These are phyloP conservation scores for Pteronotus mesoamericanus DNA, from an alignment of 2,797 vertebrate genomes.

Conservation along the genomic window DNA sequence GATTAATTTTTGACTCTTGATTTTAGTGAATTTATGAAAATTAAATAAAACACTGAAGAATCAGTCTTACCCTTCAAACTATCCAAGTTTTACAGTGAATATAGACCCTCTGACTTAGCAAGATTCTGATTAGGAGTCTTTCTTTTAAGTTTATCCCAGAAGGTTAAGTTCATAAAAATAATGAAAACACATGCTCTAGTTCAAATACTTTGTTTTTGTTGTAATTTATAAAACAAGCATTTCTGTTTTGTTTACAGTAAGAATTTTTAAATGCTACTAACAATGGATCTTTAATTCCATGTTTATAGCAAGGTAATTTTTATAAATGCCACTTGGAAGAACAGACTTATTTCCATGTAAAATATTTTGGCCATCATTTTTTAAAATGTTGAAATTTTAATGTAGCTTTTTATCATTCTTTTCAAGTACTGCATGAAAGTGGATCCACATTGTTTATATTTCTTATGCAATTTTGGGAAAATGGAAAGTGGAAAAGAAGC, in stretches of 20 bases:
- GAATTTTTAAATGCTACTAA: not conserved
- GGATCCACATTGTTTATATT: slow-evolving; percentile 87
- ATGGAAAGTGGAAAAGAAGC: slow-evolving; percentile 91
- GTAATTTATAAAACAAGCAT: slow-evolving; percentile 31
- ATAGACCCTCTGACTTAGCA: not conserved
- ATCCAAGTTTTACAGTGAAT: not conserved
- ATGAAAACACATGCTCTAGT: not conserved
- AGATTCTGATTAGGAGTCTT: not conserved
- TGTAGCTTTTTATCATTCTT: slow-evolving; percentile 35
- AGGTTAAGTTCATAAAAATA: not conserved
- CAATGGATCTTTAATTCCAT: not conserved
- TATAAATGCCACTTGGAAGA: not conserved
- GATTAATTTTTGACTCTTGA: not conserved
- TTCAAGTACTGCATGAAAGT: slow-evolving; percentile 89
- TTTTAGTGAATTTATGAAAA: not conserved
- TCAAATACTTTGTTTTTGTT: not conserved
- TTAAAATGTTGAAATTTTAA: not conserved
- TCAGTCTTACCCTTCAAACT: not conserved
- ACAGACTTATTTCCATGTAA: not conserved
- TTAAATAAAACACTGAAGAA: not conserved
- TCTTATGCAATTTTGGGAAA: slow-evolving; percentile 90
- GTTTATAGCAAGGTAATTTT: not conserved
- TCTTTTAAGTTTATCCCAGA: not conserved
- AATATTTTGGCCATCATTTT: not conserved
- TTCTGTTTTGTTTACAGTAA: not conserved